These are phyloP conservation scores for Monoplex corrugatus DNA, from an alignment of 2,888 invertebrate species.

Conservation along the genomic window DNA sequence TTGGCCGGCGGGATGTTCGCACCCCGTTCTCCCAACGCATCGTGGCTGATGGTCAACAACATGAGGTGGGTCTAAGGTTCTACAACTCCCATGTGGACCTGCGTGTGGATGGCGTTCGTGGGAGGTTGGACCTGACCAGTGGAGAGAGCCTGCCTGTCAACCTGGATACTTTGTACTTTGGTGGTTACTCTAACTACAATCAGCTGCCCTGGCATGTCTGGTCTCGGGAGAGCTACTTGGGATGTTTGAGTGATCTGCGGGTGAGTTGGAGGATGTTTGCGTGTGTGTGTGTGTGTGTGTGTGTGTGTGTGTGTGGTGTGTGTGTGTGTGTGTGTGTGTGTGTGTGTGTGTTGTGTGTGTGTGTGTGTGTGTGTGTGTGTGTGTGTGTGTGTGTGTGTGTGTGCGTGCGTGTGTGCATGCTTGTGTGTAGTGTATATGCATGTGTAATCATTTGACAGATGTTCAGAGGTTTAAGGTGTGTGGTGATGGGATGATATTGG, in stretches of 20 bases:
- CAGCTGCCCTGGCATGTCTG: constrained; percentile 78
- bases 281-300: neutral
- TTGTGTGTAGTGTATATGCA: neutral
- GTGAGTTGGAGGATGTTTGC: constrained; percentile 53
- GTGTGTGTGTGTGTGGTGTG: neutral
- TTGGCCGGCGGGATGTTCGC: constrained; percentile 69
- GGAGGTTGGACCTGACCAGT: constrained; percentile 53
- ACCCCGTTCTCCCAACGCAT: constrained; percentile 63
- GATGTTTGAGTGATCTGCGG: constrained; percentile 77
- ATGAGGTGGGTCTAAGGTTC: constrained; percentile 64
- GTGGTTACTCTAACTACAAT: constrained; percentile 62
- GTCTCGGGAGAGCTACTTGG: constrained; percentile 74
- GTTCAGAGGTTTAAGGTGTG: too few species aligned
- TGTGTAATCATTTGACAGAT: neutral
- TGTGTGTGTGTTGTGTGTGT: neutral
- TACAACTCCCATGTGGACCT: constrained; percentile 58
- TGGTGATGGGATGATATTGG: too few species aligned
- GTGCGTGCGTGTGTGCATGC: neutral
- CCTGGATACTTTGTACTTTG: constrained; percentile 66
- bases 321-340: neutral
- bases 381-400: neutral
- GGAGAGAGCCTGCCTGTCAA: constrained; percentile 47
- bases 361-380: neutral
- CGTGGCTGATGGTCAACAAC: constrained; percentile 76
- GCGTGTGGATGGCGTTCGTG: constrained; percentile 66